phyloP scores from a whole-genome alignment of 37 sponge, comb jelly and placozoan species.

The Oopsacas minuta region DNA sequence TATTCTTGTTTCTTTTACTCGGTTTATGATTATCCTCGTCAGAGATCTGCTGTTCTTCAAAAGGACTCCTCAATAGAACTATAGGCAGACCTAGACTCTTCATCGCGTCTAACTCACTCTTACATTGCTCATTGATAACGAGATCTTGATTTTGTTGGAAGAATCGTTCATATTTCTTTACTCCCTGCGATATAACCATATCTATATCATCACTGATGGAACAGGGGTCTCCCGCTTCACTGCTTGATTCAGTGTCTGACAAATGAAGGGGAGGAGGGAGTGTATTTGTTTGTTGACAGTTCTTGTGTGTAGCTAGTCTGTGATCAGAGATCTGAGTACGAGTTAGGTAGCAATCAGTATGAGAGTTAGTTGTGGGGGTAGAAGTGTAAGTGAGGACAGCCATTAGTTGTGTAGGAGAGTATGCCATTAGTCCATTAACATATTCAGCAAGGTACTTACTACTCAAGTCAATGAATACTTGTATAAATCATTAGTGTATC shows the following conservation, averaged over 20 bases:
- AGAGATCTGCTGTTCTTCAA: not conserved
- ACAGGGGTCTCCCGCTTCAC: not conserved
- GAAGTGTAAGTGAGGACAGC: not conserved
- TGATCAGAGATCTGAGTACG: not conserved
- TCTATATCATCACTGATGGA: not conserved
- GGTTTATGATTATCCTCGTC: not conserved
- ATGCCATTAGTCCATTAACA: constrained; percentile 9
- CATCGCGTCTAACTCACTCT: not conserved
- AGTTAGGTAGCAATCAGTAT: not conserved
- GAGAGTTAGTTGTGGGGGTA: not conserved
- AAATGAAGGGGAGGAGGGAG: not conserved
- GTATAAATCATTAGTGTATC: no score
- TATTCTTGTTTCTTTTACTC: not conserved
- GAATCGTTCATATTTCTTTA: not conserved
- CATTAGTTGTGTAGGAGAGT: not conserved
- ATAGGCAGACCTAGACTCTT: constrained; percentile 7
- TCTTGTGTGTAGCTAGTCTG: not conserved
- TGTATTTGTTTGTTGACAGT: not conserved
- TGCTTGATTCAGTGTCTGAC: not conserved
- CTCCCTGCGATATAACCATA: not conserved
- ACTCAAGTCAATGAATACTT: not conserved
- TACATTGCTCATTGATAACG: not conserved
- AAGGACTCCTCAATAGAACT: constrained; percentile 1
- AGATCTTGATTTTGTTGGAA: constrained; percentile 1
- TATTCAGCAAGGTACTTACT: not conserved